Evolutionary conservation across 2,113 vertebrate genomes (phyloP).

Genomic region (Redunca redunca): DNA sequence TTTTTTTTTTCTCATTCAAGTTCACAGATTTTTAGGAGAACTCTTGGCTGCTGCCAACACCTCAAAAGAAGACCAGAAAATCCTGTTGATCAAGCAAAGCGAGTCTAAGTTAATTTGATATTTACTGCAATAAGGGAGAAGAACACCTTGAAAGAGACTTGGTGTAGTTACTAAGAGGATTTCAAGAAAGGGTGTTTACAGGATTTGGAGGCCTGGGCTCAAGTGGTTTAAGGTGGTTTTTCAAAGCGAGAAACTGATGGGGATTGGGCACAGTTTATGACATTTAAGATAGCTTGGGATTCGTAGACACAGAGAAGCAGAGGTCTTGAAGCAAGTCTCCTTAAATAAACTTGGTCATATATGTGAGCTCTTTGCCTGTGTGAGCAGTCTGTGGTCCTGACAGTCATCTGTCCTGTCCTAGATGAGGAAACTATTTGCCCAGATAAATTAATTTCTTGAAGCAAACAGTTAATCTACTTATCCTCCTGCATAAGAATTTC

Average conservation of each 20-base stretch:
- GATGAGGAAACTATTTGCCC: not conserved
- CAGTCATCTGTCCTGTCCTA: not conserved
- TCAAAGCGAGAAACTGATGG: not conserved
- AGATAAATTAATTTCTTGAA: not conserved
- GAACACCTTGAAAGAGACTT: not conserved
- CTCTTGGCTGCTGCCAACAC: not conserved
- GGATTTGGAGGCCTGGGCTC: not conserved
- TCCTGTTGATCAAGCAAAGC: not conserved
- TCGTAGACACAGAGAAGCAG: not conserved
- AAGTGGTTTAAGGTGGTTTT: not conserved
- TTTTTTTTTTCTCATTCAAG: not conserved
- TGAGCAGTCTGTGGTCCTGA: not conserved
- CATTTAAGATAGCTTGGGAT: not conserved
- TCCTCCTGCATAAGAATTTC: not conserved
- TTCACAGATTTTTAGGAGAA: not conserved
- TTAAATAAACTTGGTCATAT: not conserved
- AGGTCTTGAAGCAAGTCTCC: not conserved
- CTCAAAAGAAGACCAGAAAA: not conserved
- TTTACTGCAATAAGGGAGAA: not conserved
- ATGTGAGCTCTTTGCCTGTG: not conserved
- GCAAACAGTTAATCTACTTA: not conserved
- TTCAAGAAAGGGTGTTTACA: not conserved
- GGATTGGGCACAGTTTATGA: not conserved
- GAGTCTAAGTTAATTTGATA: not conserved
- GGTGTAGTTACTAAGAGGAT: not conserved